Conservation (phyloP, 2,797 vertebrate species). For the Sylvilagus floridanus region DNA sequence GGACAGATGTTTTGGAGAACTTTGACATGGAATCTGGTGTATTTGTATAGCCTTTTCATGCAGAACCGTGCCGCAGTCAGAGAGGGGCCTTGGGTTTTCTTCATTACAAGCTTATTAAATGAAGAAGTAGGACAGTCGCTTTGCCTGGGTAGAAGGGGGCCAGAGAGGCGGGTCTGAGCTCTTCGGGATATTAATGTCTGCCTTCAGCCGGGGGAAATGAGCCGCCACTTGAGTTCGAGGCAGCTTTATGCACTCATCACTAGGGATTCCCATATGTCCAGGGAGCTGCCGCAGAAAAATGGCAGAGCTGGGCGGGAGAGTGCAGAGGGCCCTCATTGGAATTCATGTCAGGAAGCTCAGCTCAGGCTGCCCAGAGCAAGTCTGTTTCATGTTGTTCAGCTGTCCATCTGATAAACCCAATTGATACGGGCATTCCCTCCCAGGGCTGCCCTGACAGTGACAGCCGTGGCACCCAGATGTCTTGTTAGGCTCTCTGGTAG, state of each 20-base stretch:
- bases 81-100: slow-evolving; percentile 85
- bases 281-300: slow-evolving; percentile 85
- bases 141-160: slow-evolving; percentile 87
- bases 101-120: slow-evolving; percentile 91
- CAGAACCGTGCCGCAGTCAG: slow-evolving; percentile 81
- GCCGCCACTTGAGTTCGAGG: slow-evolving; percentile 87
- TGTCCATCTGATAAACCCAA: slow-evolving; percentile 89
- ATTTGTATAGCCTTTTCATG: slow-evolving; percentile 87
- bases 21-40: slow-evolving; percentile 79
- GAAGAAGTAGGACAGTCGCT: slow-evolving; percentile 88
- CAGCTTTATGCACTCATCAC: slow-evolving; percentile 89
- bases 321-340: slow-evolving; percentile 88
- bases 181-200: slow-evolving; percentile 90
- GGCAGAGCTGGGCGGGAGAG: slow-evolving; percentile 81
- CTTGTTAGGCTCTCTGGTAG: slow-evolving; percentile 86
- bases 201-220: slow-evolving; percentile 90
- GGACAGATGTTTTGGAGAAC: slow-evolving; percentile 81
- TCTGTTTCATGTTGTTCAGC: slow-evolving; percentile 91
- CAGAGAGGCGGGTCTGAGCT: slow-evolving; percentile 87
- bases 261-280: slow-evolving; percentile 91
- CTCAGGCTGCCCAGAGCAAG: slow-evolving; percentile 89
- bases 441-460: slow-evolving; percentile 86
- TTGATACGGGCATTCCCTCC: slow-evolving; percentile 87
- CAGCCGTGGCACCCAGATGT: slow-evolving; percentile 85
- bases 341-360: slow-evolving; percentile 87